A percentile compares a stretch with the other conserved stretches of the same genome.
These are phyloP conservation scores for Drepanosiphum platanoidis DNA, from an alignment of 2,888 invertebrate genomes.

Conservation along the genomic window DNA sequence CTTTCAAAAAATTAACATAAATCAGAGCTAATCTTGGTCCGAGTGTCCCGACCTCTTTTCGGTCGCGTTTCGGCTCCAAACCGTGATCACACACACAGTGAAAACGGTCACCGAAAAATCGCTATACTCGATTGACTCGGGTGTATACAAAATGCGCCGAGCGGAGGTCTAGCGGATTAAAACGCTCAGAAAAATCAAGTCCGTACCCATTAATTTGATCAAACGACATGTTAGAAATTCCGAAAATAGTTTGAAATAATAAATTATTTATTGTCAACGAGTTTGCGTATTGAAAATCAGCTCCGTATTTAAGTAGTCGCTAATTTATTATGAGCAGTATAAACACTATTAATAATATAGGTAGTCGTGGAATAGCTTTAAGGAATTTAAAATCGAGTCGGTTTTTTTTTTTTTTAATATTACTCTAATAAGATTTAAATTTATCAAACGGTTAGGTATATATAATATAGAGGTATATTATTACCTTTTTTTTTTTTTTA, in stretches of 20 bases:
- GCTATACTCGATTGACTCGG: background rate
- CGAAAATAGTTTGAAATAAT: background rate
- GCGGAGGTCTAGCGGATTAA: no score
- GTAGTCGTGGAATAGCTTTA: background rate
- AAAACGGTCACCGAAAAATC: background rate
- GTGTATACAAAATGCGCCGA: no score
- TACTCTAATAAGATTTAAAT: slow-evolving; percentile 15
- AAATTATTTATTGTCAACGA: background rate
- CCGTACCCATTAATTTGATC: no score
- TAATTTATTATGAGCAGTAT: background rate
- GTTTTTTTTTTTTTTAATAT: background rate
- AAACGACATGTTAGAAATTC: background rate
- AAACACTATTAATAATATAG: background rate
- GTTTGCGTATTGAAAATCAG: background rate
- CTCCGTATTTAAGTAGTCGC: background rate
- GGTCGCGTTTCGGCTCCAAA: no score
- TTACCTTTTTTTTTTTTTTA: background rate
- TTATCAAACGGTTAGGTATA: background rate
- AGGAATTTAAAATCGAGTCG: slow-evolving; percentile 12
- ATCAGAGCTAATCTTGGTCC: no score
- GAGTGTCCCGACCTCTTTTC: no score
- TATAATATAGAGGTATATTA: no score
- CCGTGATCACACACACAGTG: no score
- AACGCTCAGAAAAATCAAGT: no score
- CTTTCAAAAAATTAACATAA: no score